Percentiles rank a stretch among this genome's conserved stretches.
Evolutionary conservation across 2,113 vertebrate species (phyloP).

Genomic region (Barbus barbus): DNA sequence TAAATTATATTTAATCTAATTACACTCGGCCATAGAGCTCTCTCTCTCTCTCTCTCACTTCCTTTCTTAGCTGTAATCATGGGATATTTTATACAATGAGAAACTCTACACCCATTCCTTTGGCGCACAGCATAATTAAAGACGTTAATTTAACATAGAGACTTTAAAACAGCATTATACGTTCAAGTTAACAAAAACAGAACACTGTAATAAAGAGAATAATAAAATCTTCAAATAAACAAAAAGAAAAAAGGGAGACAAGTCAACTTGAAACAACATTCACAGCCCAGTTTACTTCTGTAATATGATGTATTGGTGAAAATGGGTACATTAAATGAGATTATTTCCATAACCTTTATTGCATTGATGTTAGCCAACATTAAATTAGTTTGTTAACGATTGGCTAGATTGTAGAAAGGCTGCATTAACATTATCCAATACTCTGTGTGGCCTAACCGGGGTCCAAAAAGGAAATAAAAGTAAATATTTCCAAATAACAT

Average conservation of each 20-base stretch:
- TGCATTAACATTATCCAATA: background rate
- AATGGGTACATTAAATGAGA: background rate
- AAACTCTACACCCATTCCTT: background rate
- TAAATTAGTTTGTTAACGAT: background rate
- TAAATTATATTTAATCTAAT: conserved; percentile 58
- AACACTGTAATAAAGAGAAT: background rate
- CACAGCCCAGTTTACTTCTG: background rate
- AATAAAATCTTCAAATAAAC: background rate
- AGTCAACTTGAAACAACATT: background rate
- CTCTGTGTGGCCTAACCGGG: background rate
- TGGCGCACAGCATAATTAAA: background rate
- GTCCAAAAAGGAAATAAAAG: background rate
- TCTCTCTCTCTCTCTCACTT: background rate
- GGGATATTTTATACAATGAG: conserved; percentile 7
- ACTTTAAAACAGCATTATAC: background rate
- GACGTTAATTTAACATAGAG: conserved; percentile 5
- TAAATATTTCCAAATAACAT: background rate
- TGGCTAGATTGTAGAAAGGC: background rate
- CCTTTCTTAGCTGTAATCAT: conserved; percentile 15
- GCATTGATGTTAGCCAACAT: background rate
- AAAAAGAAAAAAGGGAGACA: background rate
- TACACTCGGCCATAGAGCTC: conserved; percentile 22
- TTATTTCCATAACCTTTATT: background rate
- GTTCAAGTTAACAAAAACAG: background rate
- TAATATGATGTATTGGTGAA: background rate